Base-by-base conservation (phyloP, 1,140 invertebrate genomes). In the Protaetia brevitarsis region DNA sequence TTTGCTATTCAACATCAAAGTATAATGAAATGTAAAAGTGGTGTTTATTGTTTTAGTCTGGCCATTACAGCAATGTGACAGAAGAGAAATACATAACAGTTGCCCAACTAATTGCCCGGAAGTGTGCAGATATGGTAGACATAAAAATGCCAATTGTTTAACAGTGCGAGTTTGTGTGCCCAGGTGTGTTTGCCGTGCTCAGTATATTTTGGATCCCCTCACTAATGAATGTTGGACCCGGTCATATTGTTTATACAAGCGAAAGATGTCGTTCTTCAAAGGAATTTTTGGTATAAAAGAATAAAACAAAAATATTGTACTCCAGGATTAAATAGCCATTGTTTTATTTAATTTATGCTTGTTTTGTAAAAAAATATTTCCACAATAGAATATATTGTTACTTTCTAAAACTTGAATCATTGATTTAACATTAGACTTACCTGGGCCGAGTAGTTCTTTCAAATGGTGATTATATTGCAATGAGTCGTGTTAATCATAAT, bases 141-240 rank as follows among this genome's bases (percentile, higher is more conserved):
- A 29, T 31, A 31, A 4, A 31, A 59, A 59, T 59, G 26, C 26
- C 13, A 59, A 3, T 30, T 59, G 57, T 29, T 26, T n/a, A 11
- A 6, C 1, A 21, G 13, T 31, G 13, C 57, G n/a, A 1, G 4
- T 29, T 11, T 59, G 57, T n/a, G 30, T 2, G 16, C 10, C 57
- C 2, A 13, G n/a, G 11, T 59, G 57, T 59, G 29, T 29, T 59
- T 59, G 57, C 57, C 13, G n/a, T 29, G 13, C 29, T 11, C 27
- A 31, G n/a, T 59, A 59, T 23, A 28, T 59, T 59, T 59, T 59
- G 30, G 57, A 59, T 59, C 57, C 57, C 1, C 57, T 13, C 28
- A 29, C 13, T 28, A 59, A 59, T 29, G 57, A 59, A 59, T 59
- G 57, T 30, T 59, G 57, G 57, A 29, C 57, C 16, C 13, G 26